A percentile compares a stretch with the other conserved stretches of the same genome.
These are phyloP conservation scores for Leptinotarsa rubiginosa DNA, from an alignment of 2,888 invertebrate species.

Conservation along the genomic window DNA sequence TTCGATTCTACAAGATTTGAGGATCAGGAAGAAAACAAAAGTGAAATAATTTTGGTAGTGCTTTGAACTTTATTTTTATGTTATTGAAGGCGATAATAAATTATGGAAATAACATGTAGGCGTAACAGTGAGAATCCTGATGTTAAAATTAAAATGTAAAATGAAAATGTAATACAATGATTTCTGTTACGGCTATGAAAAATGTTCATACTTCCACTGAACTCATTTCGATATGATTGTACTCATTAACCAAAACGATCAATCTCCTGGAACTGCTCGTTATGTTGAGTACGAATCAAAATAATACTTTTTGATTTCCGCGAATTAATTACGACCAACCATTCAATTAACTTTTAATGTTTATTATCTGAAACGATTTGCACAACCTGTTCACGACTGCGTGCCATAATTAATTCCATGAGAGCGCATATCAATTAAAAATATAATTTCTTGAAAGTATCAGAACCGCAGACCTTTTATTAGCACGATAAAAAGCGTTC, in stretches of 20 bases:
- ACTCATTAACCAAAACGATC: background rate
- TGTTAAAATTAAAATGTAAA: too few relatives aligned
- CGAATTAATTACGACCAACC: constrained; percentile 5
- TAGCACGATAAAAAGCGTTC: constrained; percentile 37
- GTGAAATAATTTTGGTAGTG: too few relatives aligned
- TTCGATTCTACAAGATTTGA: too few relatives aligned
- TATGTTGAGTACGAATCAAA: constrained; percentile 5
- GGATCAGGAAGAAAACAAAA: too few relatives aligned
- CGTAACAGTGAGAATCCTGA: too few relatives aligned
- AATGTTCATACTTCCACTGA: background rate
- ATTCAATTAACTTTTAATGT: constrained; percentile 12
- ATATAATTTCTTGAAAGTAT: constrained; percentile 21
- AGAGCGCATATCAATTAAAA: constrained; percentile 15
- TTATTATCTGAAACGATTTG: constrained; percentile 14
- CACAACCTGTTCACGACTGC: constrained; percentile 8
- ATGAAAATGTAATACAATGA: too few relatives aligned
- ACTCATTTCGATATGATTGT: background rate
- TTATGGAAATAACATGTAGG: too few relatives aligned
- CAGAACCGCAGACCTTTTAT: constrained; percentile 27
- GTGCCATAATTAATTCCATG: constrained; percentile 10
- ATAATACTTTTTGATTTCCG: constrained; percentile 14
- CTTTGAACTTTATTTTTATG: too few relatives aligned
- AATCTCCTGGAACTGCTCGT: background rate
- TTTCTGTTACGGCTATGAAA: too few relatives aligned
- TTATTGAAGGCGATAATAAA: too few relatives aligned